phyloP scores from a whole-genome alignment of 2,797 vertebrate genomes.

The Forpus xanthops region DNA sequence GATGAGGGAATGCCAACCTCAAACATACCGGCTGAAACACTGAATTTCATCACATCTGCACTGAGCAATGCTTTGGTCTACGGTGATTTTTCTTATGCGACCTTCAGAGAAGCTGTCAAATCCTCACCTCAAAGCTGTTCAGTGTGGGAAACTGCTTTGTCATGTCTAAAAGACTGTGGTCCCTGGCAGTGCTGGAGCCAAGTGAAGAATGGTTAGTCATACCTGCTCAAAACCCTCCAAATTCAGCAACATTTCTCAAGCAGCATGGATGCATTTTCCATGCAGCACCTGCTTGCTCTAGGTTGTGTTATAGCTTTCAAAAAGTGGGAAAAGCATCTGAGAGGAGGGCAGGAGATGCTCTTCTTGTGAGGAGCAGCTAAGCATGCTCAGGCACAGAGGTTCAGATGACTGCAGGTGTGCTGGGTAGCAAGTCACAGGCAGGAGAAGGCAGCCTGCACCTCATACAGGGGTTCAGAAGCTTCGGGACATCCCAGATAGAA shows the following conservation, averaged over 20 bases:
- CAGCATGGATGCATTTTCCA: not conserved
- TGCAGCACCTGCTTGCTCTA: not conserved
- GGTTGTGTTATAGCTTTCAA: not conserved
- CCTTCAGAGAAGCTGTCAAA: constrained; percentile 20
- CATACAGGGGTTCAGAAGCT: not conserved
- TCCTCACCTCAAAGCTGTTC: not conserved
- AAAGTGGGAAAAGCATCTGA: not conserved
- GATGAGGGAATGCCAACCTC: not conserved
- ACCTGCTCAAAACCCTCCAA: not conserved
- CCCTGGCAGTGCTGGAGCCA: not conserved
- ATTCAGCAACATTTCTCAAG: not conserved
- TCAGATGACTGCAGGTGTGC: not conserved
- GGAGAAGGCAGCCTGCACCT: not conserved
- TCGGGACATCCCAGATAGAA: not conserved
- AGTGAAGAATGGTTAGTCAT: not conserved
- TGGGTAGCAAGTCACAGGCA: not conserved
- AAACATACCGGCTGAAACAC: rapidly evolving
- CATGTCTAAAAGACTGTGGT: not conserved
- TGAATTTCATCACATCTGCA: not conserved
- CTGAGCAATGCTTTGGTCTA: not conserved
- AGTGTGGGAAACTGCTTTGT: not conserved
- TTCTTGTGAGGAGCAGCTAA: not conserved
- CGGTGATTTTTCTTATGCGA: not conserved
- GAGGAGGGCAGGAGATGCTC: not conserved
- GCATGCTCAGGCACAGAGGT: not conserved